phyloP scores from a whole-genome alignment of 2,888 invertebrate species.

The Platypus cylindrus region DNA sequence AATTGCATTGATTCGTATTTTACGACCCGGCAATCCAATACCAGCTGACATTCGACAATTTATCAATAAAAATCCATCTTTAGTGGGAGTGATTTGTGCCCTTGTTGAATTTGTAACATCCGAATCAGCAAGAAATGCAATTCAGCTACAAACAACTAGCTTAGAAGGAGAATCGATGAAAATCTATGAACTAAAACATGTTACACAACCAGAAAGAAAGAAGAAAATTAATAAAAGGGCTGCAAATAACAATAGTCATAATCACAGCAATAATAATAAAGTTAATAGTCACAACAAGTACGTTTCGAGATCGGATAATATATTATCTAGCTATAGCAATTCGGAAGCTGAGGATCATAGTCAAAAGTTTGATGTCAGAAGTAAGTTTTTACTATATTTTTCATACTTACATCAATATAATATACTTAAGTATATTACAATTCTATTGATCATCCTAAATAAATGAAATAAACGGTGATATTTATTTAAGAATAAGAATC shows the following conservation, averaged over 20 bases:
- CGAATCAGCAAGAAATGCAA: slow-evolving; percentile 71
- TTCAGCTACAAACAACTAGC: slow-evolving; percentile 52
- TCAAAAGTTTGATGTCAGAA: slow-evolving; percentile 33
- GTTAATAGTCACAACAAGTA: slow-evolving; percentile 16
- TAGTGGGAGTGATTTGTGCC: slow-evolving; percentile 77
- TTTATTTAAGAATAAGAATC: no score
- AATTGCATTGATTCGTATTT: slow-evolving; percentile 75
- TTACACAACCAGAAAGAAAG: slow-evolving; percentile 57
- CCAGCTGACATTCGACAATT: slow-evolving; percentile 86
- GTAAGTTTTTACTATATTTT: slow-evolving; percentile 16
- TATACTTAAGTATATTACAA: no score
- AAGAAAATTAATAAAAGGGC: slow-evolving; percentile 56
- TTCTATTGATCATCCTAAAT: no score
- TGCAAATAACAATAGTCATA: slow-evolving; percentile 43
- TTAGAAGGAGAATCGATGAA: slow-evolving; percentile 49
- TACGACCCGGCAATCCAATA: slow-evolving; percentile 79
- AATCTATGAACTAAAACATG: slow-evolving; percentile 63
- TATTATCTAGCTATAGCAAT: slow-evolving; percentile 40
- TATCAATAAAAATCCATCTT: slow-evolving; percentile 79
- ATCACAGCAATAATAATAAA: slow-evolving; percentile 37
- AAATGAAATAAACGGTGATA: no score
- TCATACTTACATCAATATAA: no score
- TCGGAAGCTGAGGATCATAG: slow-evolving; percentile 40
- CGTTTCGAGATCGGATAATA: slow-evolving; percentile 29
- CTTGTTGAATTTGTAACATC: slow-evolving; percentile 84